Conservation (phyloP, 2,113 vertebrate species). For the Cyrtonyx montezumae region DNA sequence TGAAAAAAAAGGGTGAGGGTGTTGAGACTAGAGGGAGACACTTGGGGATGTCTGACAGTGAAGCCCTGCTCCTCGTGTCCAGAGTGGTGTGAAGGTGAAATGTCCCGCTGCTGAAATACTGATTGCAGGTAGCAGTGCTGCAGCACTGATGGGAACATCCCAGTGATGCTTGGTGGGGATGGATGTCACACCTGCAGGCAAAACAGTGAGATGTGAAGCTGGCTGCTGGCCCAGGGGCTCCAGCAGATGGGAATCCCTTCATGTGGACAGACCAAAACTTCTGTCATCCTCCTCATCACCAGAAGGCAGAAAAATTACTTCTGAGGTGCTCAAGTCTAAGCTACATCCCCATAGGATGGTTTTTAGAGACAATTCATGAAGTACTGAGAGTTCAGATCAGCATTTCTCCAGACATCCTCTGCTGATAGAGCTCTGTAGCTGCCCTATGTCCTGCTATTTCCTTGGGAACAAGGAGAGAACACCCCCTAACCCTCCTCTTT, state of each 20-base stretch:
- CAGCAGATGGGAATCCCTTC: background rate
- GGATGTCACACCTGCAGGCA: accelerated
- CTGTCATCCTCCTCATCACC: no score
- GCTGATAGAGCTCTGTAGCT: background rate
- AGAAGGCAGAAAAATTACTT: no score
- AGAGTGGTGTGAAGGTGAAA: background rate
- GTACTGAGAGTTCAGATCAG: accelerated
- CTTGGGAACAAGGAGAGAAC: background rate
- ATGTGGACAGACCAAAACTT: background rate
- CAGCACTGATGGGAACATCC: background rate
- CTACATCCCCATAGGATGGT: no score
- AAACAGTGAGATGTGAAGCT: background rate
- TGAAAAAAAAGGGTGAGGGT: background rate
- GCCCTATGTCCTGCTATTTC: background rate
- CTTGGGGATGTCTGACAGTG: background rate
- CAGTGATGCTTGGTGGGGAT: background rate
- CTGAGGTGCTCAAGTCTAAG: no score
- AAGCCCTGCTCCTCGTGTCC: background rate
- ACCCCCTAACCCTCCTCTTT: accelerated
- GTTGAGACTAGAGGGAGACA: background rate
- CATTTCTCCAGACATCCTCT: background rate
- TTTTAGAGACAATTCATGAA: background rate
- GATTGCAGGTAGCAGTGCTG: background rate
- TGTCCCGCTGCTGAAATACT: background rate
- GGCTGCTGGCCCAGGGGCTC: background rate